These are phyloP conservation scores for Myotis planiceps DNA, from an alignment of 2,797 vertebrate genomes.

Conservation along the genomic window DNA sequence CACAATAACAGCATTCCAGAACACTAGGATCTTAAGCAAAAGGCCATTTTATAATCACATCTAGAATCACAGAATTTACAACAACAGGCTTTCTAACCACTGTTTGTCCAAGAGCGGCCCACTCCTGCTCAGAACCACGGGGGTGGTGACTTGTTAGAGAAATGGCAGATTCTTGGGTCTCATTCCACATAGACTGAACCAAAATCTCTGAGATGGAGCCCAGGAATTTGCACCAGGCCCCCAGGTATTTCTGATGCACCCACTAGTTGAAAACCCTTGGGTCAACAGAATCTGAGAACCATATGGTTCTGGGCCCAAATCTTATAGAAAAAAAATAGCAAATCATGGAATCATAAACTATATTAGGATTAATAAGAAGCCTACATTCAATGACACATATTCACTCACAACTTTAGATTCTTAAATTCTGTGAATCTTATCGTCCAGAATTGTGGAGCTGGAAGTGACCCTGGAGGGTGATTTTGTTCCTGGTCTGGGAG, in stretches of 20 bases:
- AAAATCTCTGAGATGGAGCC: not conserved
- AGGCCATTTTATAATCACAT: not conserved
- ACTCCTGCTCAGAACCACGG: not conserved
- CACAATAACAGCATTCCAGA: not conserved
- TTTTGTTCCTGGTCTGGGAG: conserved; percentile 10
- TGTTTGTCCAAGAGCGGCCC: not conserved
- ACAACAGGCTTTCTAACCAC: not conserved
- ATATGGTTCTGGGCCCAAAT: not conserved
- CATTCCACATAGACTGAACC: not conserved
- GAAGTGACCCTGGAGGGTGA: not conserved
- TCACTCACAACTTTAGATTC: not conserved
- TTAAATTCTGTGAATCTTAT: not conserved
- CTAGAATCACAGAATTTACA: not conserved
- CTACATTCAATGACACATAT: not conserved
- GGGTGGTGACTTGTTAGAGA: not conserved
- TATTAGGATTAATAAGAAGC: not conserved
- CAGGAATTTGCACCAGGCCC: not conserved
- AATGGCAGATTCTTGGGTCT: not conserved
- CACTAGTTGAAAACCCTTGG: not conserved
- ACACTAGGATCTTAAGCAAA: not conserved
- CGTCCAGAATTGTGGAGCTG: not conserved
- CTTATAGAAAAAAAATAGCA: not conserved
- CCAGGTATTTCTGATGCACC: not conserved
- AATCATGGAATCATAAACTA: not conserved
- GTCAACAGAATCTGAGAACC: not conserved